phyloP scores from a whole-genome alignment of 2,113 vertebrate species.

The Thymallus thymallus region DNA sequence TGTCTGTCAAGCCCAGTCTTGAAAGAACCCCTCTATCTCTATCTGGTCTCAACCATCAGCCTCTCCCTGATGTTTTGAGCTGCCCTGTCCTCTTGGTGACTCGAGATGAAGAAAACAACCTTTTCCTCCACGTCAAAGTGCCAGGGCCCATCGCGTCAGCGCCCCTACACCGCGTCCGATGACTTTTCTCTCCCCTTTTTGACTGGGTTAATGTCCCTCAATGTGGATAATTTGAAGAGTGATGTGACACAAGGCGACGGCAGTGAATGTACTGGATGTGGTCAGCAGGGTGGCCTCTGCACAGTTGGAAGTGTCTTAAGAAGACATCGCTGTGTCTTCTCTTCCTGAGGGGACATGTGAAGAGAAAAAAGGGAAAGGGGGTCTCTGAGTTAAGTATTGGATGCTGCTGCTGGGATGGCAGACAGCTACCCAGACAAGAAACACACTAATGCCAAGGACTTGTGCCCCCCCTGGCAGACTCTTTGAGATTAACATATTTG shows the following conservation, averaged over 20 bases:
- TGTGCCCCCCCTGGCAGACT: not conserved
- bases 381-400: conserved; percentile 23
- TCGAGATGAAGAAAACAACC: conserved; percentile 33
- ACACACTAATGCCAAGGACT: not conserved
- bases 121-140: conserved; percentile 59
- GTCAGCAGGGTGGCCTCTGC: conserved; percentile 8
- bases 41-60: not conserved
- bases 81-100: conserved; percentile 37
- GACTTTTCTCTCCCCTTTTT: conserved; percentile 26
- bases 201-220: conserved; percentile 56
- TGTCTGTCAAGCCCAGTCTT: conserved; percentile 53
- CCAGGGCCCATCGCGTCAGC: conserved; percentile 48
- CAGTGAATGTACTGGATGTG: conserved; percentile 18
- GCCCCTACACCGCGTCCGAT: conserved; percentile 15
- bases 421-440: not conserved
- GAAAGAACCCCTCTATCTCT: conserved; percentile 26
- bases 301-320: conserved; percentile 12
- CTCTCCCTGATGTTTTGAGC: conserved; percentile 1
- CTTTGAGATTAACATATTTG: not conserved
- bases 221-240: conserved; percentile 45
- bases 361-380: not conserved
- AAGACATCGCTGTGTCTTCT: conserved; percentile 5
- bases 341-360: not conserved
- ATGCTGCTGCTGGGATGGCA: not conserved
- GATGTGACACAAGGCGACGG: conserved; percentile 63